These are phyloP conservation scores for Synaphobranchus kaupii DNA, from an alignment of 2,797 vertebrate species.

Conservation along the genomic window DNA sequence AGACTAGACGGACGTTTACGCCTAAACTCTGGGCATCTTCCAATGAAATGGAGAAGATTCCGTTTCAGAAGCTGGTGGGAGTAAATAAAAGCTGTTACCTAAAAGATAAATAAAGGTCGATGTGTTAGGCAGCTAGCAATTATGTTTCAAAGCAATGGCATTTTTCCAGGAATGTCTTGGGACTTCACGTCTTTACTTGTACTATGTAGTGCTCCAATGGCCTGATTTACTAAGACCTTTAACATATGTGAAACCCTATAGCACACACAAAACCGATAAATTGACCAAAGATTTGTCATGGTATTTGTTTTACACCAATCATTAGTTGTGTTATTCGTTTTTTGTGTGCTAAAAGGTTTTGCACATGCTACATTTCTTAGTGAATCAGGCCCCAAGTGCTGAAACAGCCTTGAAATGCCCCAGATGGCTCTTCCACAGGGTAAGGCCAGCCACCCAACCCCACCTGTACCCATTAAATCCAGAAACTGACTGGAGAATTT, in stretches of 20 bases:
- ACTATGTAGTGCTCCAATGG: not conserved
- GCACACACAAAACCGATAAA: too few species aligned
- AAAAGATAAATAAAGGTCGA: not conserved
- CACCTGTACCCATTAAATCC: not conserved
- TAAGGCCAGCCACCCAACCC: not conserved
- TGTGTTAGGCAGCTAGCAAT: not conserved
- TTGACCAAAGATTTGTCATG: too few species aligned
- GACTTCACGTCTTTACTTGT: not conserved
- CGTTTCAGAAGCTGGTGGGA: not conserved
- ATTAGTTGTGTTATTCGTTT: too few species aligned
- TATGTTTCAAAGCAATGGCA: not conserved
- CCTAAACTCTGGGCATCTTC: not conserved
- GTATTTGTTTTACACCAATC: too few species aligned
- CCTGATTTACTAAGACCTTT: too few species aligned
- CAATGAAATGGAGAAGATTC: not conserved
- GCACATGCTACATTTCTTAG: too few species aligned
- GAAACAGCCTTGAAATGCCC: not conserved
- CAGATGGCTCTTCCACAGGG: not conserved
- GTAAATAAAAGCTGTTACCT: not conserved
- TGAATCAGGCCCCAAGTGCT: not conserved
- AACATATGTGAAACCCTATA: too few species aligned
- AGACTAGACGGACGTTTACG: not conserved
- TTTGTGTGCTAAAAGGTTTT: too few species aligned
- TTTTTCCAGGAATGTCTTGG: not conserved
- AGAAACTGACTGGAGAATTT: not conserved